These are phyloP conservation scores for Sebastes goodei DNA, from an alignment of 2,797 vertebrate species.

Conservation along the genomic window DNA sequence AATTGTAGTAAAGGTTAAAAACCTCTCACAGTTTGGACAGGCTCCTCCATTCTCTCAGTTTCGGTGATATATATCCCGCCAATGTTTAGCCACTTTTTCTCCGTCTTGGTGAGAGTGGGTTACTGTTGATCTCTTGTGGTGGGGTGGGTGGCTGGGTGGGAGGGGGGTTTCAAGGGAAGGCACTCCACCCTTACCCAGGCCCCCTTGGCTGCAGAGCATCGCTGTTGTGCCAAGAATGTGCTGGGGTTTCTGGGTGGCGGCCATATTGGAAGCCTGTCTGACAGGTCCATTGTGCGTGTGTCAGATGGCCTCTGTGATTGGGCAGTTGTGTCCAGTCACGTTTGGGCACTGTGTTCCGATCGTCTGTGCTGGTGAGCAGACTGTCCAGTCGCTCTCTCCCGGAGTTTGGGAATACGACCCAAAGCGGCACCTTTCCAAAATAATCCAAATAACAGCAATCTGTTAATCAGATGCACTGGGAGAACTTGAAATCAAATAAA, in stretches of 20 bases:
- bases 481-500: constrained; percentile 17
- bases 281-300: constrained; percentile 87
- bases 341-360: constrained; percentile 78
- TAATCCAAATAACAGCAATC: constrained; percentile 26
- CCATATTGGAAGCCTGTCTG: constrained; percentile 88
- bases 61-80: constrained; percentile 71
- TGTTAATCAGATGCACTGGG: constrained; percentile 7
- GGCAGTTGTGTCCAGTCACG: constrained; percentile 84
- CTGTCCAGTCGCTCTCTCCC: constrained; percentile 66
- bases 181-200: constrained; percentile 81
- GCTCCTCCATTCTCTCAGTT: constrained; percentile 59
- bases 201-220: constrained; percentile 80
- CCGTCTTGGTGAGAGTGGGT: constrained; percentile 63
- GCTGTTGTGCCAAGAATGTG: constrained; percentile 85
- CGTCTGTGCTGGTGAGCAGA: constrained; percentile 78
- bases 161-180: constrained; percentile 68
- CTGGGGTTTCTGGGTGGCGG: constrained; percentile 84
- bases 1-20: constrained; percentile 72
- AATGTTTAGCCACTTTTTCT: constrained; percentile 65
- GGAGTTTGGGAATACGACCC: constrained; percentile 54
- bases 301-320: constrained; percentile 86
- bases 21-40: constrained; percentile 71
- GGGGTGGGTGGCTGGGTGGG: constrained; percentile 19
- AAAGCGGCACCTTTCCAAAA: constrained; percentile 53
- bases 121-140: constrained; percentile 69